phyloP scores from a whole-genome alignment of 2,113 vertebrate species.

The Enhydra lutris region DNA sequence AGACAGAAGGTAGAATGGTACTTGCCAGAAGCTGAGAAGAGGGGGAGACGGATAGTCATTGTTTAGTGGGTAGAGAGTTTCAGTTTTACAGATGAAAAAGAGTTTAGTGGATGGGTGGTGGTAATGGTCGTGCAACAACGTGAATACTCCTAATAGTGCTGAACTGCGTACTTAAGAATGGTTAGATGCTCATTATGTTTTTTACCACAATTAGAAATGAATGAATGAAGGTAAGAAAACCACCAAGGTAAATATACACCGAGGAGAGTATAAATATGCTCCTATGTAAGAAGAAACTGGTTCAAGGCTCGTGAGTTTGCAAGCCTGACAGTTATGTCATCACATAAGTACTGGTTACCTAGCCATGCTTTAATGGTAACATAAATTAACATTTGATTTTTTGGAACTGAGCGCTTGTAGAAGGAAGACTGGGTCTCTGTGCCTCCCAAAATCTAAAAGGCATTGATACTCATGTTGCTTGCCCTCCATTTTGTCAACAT shows the following conservation, averaged over 20 bases:
- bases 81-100: neutral
- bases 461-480: neutral
- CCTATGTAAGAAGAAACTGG: neutral
- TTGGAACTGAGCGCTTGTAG: neutral
- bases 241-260: neutral
- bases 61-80: neutral
- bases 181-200: neutral
- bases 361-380: neutral
- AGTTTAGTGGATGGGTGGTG: neutral
- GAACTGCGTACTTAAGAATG: neutral
- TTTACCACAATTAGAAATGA: neutral
- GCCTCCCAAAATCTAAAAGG: neutral
- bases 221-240: neutral
- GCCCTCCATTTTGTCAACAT: neutral
- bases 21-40: neutral
- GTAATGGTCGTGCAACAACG: neutral
- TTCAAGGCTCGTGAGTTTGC: neutral
- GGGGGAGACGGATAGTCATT: neutral
- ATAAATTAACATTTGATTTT: neutral
- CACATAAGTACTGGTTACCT: neutral
- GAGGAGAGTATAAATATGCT: neutral
- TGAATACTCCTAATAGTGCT: neutral
- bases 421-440: neutral
- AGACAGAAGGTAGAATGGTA: neutral
- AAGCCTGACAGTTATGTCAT: neutral